These are phyloP conservation scores for Callinectes sapidus DNA, from an alignment of 2,888 invertebrate genomes.

Conservation along the genomic window DNA sequence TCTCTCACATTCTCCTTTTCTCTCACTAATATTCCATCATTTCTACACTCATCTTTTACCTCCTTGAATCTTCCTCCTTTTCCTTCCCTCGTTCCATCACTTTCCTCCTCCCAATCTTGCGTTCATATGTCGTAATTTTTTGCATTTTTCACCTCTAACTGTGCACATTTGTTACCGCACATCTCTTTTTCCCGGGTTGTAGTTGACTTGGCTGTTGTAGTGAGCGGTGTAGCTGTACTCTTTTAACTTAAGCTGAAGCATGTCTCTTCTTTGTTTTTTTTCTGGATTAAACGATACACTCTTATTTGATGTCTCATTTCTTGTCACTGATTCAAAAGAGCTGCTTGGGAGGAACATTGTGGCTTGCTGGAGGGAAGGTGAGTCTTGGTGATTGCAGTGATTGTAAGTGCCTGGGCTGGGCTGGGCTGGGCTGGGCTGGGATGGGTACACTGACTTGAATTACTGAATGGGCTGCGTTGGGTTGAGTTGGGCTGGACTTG, in stretches of 20 bases:
- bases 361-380: too few species aligned
- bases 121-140: too few species aligned
- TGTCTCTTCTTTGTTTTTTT: too few species aligned
- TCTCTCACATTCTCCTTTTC: too few species aligned
- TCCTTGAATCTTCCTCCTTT: too few species aligned
- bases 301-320: background rate
- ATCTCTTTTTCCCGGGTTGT: background rate
- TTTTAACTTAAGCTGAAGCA: background rate
- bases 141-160: background rate
- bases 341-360: too few species aligned
- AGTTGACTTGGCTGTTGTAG: background rate
- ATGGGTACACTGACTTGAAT: background rate
- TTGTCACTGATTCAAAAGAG: background rate
- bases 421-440: background rate
- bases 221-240: background rate
- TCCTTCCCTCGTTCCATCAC: background rate
- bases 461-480: background rate
- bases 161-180: background rate
- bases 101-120: background rate
- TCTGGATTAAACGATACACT: background rate
- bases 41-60: too few species aligned
- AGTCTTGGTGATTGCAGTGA: too few species aligned
- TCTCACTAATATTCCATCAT: too few species aligned
- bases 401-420: background rate
- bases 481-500: background rate